Conservation (phyloP, 1,140 invertebrate genomes). For the Ceratoteleas bidentatus region DNA sequence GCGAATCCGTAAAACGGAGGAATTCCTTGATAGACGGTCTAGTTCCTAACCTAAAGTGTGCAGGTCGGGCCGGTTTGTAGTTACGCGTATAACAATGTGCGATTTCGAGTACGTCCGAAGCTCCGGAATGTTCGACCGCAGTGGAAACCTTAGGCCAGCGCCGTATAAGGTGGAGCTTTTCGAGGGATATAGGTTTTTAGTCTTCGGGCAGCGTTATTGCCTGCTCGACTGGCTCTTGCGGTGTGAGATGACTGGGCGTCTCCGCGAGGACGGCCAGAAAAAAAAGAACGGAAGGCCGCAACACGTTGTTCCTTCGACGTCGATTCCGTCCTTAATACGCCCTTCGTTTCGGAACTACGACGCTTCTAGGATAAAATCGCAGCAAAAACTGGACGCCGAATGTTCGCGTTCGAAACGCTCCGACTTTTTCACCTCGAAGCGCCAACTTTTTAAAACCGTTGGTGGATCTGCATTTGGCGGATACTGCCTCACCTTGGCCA, state of each 20-base stretch:
- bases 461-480: not conserved
- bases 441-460: not conserved
- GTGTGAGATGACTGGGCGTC: constrained; percentile 48
- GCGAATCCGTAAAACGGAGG: not conserved
- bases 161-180: constrained; percentile 65
- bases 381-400: constrained; percentile 16
- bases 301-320: constrained; percentile 18
- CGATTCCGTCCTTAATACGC: constrained; percentile 26
- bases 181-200: constrained; percentile 67
- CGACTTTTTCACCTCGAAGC: not conserved
- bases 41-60: not conserved
- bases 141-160: constrained; percentile 60
- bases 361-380: constrained; percentile 8
- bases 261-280: constrained; percentile 33
- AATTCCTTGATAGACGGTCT: not conserved
- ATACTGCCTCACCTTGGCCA: not conserved
- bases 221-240: constrained; percentile 54
- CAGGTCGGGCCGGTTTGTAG: constrained; percentile 20
- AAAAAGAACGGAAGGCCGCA: constrained; percentile 43
- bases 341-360: constrained; percentile 33
- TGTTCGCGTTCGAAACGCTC: constrained; percentile 18
- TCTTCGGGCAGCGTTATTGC: constrained; percentile 41
- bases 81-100: constrained; percentile 28
- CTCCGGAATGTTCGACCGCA: constrained; percentile 70
- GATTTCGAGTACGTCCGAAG: constrained; percentile 59